Conservation (phyloP, 2,888 invertebrate species). For the Drosophila vallismaia region DNA sequence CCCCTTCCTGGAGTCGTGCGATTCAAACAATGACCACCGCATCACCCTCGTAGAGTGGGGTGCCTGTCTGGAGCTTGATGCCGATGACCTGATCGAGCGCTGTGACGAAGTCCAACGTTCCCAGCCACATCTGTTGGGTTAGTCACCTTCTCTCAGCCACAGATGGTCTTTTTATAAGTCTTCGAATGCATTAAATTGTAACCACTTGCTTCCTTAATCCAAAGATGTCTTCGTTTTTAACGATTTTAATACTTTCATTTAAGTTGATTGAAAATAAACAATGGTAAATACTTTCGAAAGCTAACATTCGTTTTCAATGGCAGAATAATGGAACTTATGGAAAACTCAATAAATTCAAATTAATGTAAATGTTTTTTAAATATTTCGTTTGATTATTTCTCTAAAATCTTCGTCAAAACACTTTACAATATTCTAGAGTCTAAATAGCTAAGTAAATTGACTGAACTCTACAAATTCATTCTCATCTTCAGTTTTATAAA, state of each 20-base stretch:
- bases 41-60: constrained; percentile 98
- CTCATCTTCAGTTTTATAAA: background rate
- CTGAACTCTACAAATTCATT: background rate
- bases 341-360: background rate
- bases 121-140: constrained; percentile 80
- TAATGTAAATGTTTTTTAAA: background rate
- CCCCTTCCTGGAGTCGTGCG: constrained; percentile 96
- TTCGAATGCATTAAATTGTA: constrained; percentile 12
- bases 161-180: background rate
- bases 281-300: constrained; percentile 5
- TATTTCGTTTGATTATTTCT: background rate
- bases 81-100: constrained; percentile 91
- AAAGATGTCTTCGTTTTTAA: constrained; percentile 18
- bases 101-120: constrained; percentile 90
- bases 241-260: constrained; percentile 7
- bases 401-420: background rate
- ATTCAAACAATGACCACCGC: constrained; percentile 93
- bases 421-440: background rate
- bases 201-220: constrained; percentile 21
- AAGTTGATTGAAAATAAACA: constrained; percentile 19
- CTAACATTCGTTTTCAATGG: background rate
- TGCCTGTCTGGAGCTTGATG: constrained; percentile 91
- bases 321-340: background rate
- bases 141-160: constrained; percentile 16
- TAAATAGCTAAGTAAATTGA: too few relatives aligned